Base-by-base conservation (phyloP, 2,113 vertebrate species). In the Siniperca chuatsi region DNA sequence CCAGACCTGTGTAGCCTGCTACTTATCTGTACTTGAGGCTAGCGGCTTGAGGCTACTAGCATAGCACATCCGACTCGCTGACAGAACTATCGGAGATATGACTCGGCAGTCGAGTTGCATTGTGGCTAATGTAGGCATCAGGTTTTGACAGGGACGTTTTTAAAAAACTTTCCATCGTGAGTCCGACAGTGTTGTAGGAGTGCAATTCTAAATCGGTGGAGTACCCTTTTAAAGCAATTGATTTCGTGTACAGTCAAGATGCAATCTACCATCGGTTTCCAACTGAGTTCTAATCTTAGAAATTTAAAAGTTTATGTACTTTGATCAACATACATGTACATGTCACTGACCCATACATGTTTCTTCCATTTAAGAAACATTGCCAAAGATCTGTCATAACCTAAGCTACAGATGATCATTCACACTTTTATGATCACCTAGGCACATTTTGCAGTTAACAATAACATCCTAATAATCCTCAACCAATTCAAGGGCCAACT, bases 381-480 rank as follows among this genome's bases (percentile, higher is more conserved):
- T 3, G 35, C 35, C 3, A 37, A 37, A 37, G 35, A 37, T 37
- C 35, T 37, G 35, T 37, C 35, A 37, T 6, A 37, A 37, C 35
- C 35, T 37, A 6, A 37, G 35, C 35, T 6, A 37, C 35, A 37
- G 35, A 29, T 29, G 29, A 29, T 29, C 29, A 29, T 29, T 29
- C 29, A 29, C 29, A 29, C 29, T 29, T 29, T 29, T 29, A 29
- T 29, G 29, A 72, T 58, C 20, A 15, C 60, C 15, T n/a, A 61
- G n/a, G 61, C 20, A 52, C 35, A 21, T 60, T 84, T 29, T 79
- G n/a, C 61, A n/a, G 68, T 79, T 44, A 52, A 67, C 42, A 60
- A 75, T 29, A 64, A 58, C 62, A 65, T 75, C 33, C 16, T 37
- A 58, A 54, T 83, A 68, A 72, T 67, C 50, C 40, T 68, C 48